Base-by-base conservation (phyloP, 2,888 invertebrate species). In the Lasioglossum marginatum region DNA sequence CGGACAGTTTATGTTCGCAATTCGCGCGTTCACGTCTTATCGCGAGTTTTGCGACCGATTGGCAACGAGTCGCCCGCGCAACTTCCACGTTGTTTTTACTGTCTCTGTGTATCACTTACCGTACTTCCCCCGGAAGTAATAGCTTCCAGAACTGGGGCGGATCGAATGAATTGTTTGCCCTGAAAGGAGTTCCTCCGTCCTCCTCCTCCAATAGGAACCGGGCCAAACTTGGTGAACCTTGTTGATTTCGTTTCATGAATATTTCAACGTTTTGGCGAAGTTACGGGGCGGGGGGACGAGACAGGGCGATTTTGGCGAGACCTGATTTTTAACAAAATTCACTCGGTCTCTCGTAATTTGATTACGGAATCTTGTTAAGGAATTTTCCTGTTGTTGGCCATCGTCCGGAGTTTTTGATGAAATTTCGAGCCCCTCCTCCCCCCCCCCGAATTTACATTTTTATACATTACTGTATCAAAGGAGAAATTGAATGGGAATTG, bases 1-100 rank as follows among this genome's bases (percentile, higher is more conserved):
- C 77, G 76, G 77, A 60, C 81, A 75, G 75, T 88, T 89, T 81
- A 83, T 66, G 79, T 31, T 52, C 77, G 34, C 71, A 34, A 79
- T 85, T 82, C 81, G 79, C 60, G 63, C 70, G 19, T 75, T 8
- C 27, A 45, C 77, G 31, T n/a, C 37, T 79, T 66, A 70, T 66
- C 63, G 27, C 43, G 40, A 57, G 43, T 60, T 71, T 78, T 40
- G 43, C 74, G 70, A 63, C 37, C 72, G 63, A 70, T 73, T 48
- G 73, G 68, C 45, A 68, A 74, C 16, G 52, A 48, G 43, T 57
- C 60, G 77, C 43, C 27, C 16, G 75, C 43, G 43, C 43, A 57
- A 72, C 27, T 27, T 6, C 70, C n/a, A 34, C 45, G 40, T 40
- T 40, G 83, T 74, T 83, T 84, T 84, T 83, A 70, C 63, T 12